A percentile compares a stretch with the other conserved stretches of the same genome.
These are phyloP conservation scores for Callionymus lyra DNA, from an alignment of 2,113 vertebrate species.

Conservation along the genomic window DNA sequence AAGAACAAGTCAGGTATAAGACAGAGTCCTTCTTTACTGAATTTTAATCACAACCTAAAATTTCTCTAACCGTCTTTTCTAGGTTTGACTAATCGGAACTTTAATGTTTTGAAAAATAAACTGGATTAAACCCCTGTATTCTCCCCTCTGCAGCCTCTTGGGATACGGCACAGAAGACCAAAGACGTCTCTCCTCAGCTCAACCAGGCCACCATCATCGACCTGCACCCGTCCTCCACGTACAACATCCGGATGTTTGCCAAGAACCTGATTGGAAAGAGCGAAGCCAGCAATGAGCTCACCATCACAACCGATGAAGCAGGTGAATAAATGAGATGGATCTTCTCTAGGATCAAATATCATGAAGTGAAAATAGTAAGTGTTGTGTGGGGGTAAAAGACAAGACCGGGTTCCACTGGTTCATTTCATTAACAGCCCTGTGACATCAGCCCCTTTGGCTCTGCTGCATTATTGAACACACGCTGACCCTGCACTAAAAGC, in stretches of 20 bases:
- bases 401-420: conserved; percentile 23
- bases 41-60: not conserved
- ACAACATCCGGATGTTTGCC: conserved; percentile 98
- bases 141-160: conserved; percentile 77
- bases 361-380: too few species aligned
- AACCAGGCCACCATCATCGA: conserved; percentile 99
- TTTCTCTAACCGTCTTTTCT: too few species aligned
- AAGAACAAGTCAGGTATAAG: conserved; percentile 92
- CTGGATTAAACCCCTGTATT: conserved; percentile 23
- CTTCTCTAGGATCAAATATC: not conserved
- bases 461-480: conserved; percentile 59
- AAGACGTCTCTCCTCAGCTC: conserved; percentile 95
- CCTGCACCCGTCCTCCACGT: conserved; percentile 94
- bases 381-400: conserved; percentile 9
- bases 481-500: conserved; percentile 55
- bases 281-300: conserved; percentile 97
- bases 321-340: conserved; percentile 57
- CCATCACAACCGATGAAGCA: conserved; percentile 95
- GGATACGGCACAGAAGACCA: conserved; percentile 98
- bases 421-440: conserved; percentile 41
- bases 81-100: too few species aligned
- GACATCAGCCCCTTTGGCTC: conserved; percentile 40
- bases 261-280: conserved; percentile 98
- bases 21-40: not conserved
- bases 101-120: too few species aligned